Base-by-base conservation (phyloP, 2,797 vertebrate genomes). In the Merluccius polli region DNA sequence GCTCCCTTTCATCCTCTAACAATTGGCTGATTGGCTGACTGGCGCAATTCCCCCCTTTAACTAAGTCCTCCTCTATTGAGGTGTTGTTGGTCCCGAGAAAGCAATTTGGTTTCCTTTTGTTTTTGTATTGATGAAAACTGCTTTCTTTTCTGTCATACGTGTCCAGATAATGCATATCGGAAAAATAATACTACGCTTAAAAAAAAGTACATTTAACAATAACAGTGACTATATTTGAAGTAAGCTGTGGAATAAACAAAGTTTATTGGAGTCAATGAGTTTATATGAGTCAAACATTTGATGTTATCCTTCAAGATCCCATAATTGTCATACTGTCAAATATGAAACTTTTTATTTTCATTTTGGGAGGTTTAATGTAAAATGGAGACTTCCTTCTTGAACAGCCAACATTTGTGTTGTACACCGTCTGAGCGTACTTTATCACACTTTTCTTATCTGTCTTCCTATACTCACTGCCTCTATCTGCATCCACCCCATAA, bases 1-100 rank as follows among this genome's bases (percentile, higher is more conserved):
- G 87, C 87, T 75, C 76, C 85, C 81, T 89, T 88, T 90, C 81
- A 87, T 83, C 77, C 82, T 71, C 71, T 82, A 85, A 90, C 86
- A 88, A 89, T 80, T 69, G 85, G 79, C 48, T 65, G 59, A 73
- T 74, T 77, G 85, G 85, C 63, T 73, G 70, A 71, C 67, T 72
- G 59, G 59, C 59, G 2, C 71, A 1, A 80, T 77, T 75, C 81
- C 82, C 59, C 74, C 79, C 79, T 84, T 79, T 83, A 84, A 85
- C 82, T 76, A 80, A 72, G 0, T 4, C 33, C 79, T 74, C 29
- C 76, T 74, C 69, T 35, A 13, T 70, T 21, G 69, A 33, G 4
- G 29, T 70, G 29, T 33, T 32, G 18, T 70, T 35, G 15, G 15
- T 6, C 59, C 59, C n/a, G 4, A 27, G 24, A 65, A 9, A 27